phyloP scores from a whole-genome alignment of 2,113 vertebrate genomes.

The Solenodon paradoxus region DNA sequence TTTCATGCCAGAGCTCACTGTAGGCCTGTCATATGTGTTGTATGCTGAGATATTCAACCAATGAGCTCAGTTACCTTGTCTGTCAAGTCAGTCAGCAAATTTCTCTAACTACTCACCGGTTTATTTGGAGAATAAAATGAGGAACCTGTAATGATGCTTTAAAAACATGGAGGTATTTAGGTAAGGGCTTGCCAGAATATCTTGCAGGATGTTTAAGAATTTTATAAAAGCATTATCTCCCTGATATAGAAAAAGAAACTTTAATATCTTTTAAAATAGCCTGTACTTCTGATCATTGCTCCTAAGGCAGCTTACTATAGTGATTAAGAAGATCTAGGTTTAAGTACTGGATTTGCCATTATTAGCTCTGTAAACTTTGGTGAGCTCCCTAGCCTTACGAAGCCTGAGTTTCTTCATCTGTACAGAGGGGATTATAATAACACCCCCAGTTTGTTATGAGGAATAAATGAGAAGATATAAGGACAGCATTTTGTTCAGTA shows the following conservation, averaged over 20 bases:
- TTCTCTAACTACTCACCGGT: not conserved
- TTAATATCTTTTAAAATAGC: not conserved
- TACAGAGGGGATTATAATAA: not conserved
- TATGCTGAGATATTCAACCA: not conserved
- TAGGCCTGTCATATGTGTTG: not conserved
- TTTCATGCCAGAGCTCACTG: not conserved
- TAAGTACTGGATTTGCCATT: not conserved
- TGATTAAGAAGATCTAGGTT: not conserved
- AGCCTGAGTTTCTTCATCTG: not conserved
- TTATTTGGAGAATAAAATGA: not conserved
- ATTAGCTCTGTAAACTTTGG: not conserved
- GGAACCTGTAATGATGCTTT: not conserved
- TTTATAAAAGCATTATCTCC: not conserved
- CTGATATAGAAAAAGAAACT: not conserved
- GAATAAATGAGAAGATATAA: not conserved
- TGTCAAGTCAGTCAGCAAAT: not conserved
- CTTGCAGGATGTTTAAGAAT: not conserved
- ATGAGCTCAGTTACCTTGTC: not conserved
- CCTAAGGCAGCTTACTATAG: not conserved
- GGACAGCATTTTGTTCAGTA: not conserved
- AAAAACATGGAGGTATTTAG: not conserved
- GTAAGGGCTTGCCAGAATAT: not conserved
- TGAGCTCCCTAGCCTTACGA: not conserved
- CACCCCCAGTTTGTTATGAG: not conserved
- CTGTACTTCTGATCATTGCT: not conserved